Conservation (phyloP, 2,113 vertebrate species). For the Malurus melanocephalus region DNA sequence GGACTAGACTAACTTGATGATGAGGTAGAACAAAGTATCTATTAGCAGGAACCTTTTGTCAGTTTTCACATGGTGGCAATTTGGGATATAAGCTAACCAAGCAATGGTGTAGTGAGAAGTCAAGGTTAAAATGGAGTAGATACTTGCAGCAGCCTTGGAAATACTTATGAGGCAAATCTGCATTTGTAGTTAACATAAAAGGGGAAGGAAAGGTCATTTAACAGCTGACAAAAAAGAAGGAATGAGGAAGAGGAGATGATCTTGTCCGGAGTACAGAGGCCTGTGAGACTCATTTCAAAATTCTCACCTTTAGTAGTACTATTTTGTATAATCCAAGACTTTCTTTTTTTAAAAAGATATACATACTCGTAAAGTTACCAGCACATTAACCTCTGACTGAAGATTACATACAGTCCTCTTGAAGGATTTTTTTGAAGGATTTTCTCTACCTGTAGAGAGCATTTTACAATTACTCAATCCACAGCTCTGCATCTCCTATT, state of each 20-base stretch:
- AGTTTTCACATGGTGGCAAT: neutral
- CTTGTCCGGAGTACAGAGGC: neutral
- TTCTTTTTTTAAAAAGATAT: neutral
- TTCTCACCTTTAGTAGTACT: neutral
- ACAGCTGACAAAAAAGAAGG: neutral
- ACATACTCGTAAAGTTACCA: neutral
- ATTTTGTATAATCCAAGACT: neutral
- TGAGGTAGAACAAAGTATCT: neutral
- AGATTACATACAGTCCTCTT: neutral
- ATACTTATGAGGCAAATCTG: neutral
- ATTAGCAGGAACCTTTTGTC: neutral
- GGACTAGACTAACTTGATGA: neutral
- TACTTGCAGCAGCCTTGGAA: neutral
- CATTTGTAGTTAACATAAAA: neutral
- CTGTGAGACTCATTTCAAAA: neutral
- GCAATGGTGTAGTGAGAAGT: neutral
- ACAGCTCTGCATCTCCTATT: fast-evolving
- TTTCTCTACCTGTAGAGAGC: neutral
- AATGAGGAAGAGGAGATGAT: neutral
- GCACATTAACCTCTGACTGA: neutral
- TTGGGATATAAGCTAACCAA: neutral
- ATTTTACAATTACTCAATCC: neutral
- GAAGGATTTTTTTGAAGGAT: neutral
- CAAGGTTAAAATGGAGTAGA: neutral
- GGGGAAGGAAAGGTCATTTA: neutral